These are phyloP conservation scores for Leptopilina myrica DNA, from an alignment of 2,888 invertebrate genomes.

Conservation along the genomic window DNA sequence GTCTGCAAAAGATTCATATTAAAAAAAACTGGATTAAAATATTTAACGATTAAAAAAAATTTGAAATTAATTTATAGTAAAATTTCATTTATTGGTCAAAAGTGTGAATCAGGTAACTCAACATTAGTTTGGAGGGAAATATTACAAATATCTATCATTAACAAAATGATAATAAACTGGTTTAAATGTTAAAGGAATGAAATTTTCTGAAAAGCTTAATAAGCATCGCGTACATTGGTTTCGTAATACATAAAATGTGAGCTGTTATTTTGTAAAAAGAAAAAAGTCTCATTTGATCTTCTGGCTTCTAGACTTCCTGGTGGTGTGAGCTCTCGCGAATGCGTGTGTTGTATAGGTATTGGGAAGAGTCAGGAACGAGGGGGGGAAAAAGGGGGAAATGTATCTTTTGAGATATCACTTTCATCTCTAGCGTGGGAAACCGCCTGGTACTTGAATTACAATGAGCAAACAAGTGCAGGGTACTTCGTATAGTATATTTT, in stretches of 20 bases:
- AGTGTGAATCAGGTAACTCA: too few relatives aligned
- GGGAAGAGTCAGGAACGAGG: not conserved
- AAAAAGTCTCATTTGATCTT: not conserved
- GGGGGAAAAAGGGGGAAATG: not conserved
- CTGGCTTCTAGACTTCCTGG: conserved; percentile 9
- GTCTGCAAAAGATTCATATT: not conserved
- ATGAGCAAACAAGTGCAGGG: conserved; percentile 42
- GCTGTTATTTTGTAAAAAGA: not conserved
- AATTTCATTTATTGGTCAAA: too few relatives aligned
- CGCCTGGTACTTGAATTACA: conserved; percentile 56
- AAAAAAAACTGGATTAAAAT: not conserved
- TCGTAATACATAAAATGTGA: not conserved
- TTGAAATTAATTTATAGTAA: too few relatives aligned
- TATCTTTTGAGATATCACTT: conserved; percentile 54
- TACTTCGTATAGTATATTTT: conserved; percentile 11
- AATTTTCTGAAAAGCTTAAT: too few relatives aligned
- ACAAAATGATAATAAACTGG: too few relatives aligned
- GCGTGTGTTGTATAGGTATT: not conserved
- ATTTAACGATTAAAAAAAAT: not conserved
- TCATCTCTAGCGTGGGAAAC: conserved; percentile 54
- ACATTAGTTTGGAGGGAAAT: too few relatives aligned
- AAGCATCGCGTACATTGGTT: not conserved
- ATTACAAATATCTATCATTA: too few relatives aligned
- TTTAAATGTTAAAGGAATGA: too few relatives aligned
- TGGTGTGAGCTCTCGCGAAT: not conserved